Conservation (phyloP, 2,888 invertebrate species). For the Cosmorhoe ocellata region DNA sequence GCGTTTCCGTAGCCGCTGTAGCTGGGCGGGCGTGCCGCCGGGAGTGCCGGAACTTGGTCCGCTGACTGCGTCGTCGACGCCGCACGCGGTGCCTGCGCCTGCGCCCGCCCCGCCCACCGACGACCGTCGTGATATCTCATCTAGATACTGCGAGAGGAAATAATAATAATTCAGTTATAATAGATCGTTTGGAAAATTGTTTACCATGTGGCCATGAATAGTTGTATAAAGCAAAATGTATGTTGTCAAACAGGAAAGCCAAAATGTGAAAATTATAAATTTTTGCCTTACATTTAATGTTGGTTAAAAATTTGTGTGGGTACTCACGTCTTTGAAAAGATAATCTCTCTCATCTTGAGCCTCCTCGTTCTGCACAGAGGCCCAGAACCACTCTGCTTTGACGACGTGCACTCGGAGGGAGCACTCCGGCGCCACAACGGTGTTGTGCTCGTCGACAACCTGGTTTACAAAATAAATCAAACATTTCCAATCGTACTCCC, state of each 20-base stretch:
- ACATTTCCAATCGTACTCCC: constrained; percentile 3
- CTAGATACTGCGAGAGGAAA: constrained; percentile 68
- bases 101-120: constrained; percentile 60
- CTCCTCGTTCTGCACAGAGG: constrained; percentile 97
- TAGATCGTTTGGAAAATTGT: too few relatives aligned
- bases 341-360: constrained; percentile 96
- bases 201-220: too few relatives aligned
- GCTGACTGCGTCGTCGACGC: constrained; percentile 35
- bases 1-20: constrained; percentile 87
- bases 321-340: constrained; percentile 91
- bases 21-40: constrained; percentile 63
- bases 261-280: too few relatives aligned
- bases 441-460: constrained; percentile 93
- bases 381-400: constrained; percentile 99
- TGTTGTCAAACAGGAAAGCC: too few relatives aligned
- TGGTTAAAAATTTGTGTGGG: neutral
- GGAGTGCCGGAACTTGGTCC: constrained; percentile 37
- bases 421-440: constrained; percentile 87
- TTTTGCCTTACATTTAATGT: neutral
- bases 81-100: constrained; percentile 32
- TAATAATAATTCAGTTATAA: neutral
- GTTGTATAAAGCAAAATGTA: too few relatives aligned
- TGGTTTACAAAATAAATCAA: constrained; percentile 50
- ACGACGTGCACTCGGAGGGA: constrained; percentile 89
- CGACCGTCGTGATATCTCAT: constrained; percentile 75